Evolutionary conservation across 2,888 invertebrate genomes (phyloP), one percentile per base, ranked within the genome.

Genomic region (Pteria penguin): DNA sequence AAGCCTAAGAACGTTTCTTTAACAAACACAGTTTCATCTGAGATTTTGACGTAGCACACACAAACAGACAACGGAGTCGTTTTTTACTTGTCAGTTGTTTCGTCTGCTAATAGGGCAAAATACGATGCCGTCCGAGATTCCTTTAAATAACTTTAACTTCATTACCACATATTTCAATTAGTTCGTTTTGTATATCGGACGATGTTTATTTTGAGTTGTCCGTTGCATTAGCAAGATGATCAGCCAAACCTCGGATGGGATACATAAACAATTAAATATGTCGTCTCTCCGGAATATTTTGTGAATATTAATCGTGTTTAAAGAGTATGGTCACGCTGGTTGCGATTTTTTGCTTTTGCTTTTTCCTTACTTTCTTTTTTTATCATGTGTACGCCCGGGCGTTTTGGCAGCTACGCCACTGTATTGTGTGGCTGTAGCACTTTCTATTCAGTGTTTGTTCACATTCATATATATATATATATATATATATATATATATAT

Each of bases 61-160:
- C 72, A 72, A 24, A 65, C 26, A n/a, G 72, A 72, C 11, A 52
- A 24, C 24, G 45, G 67, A 11, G 26, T 54, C 26, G 22, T 31
- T 14, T 26, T 70, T 26, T 27, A 65, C 24, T 52, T 36, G 18
- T 65, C 65, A 5, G 65, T 72, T 24, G 32, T 24, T 57, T 72
- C 63, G 27, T 72, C 72, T 24, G 72, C 72, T 32, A 65, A 24
- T 2, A 65, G 3, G n/a, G 58, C 52, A 54, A 72, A 66, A 45
- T 5, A 66, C 5, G 29, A 18, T 33, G 33, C 45, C 45, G 8
- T 18, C 45, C 45, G 45, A 18, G 11, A 45, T 45, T 45, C 45
- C 0, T 22, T 57, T 1, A 1, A 1, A 22, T 0, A 0, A 1
- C 57, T 57, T 18, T 57, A 22, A 61, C 24, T 14, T 29, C 55